Evolutionary conservation across 2,113 vertebrate species (phyloP), one percentile per base, ranked within the genome.

Genomic region (Anolis sagrei): DNA sequence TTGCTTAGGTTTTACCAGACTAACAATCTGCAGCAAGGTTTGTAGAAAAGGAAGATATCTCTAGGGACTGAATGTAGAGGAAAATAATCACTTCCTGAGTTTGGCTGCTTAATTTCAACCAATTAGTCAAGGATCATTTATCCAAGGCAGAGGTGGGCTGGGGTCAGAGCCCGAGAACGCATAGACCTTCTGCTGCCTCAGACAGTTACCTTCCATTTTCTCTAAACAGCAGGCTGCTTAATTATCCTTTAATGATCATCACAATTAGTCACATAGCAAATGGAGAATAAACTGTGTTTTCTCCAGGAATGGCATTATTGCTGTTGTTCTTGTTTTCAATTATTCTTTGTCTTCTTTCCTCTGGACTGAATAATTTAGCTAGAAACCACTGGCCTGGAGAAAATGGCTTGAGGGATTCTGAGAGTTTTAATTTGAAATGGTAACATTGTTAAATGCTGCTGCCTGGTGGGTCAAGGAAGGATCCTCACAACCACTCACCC

Each of bases 51-150:
- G n/a, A 82, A 39, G 27, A 62, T 44, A 25, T 70, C 81, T 48
- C 34, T n/a, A 58, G 36, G 54, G 81, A 44, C 4, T 44, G 70
- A 23, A 19, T 74, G 27, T 69, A 49, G 34, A 23, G 44, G 39
- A 51, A 82, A 58, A 83, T 62, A 61, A 44, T 74, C 69, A 62
- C 81, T 75, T 66, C 62, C 61, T 84, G 39, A 68, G 74, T 44
- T 58, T 68, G 82, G 75, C 44, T 32, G n/a, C 11, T 34, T n/a
- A 34, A 77, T 76, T 84, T 76, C 66, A 84, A 84, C 72, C 61
- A 68, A 68, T 68, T 84, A 76, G 62, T 76, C 82, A 68, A 76
- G 75, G 61, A 76, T 77, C 82, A 68, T 76, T 76, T 68, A 68
- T 68, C 21, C 83, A 68, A 84, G n/a, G 62, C n/a, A 49, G 18